Conservation (phyloP, 2,797 vertebrate species). For the Podargus strigoides region DNA sequence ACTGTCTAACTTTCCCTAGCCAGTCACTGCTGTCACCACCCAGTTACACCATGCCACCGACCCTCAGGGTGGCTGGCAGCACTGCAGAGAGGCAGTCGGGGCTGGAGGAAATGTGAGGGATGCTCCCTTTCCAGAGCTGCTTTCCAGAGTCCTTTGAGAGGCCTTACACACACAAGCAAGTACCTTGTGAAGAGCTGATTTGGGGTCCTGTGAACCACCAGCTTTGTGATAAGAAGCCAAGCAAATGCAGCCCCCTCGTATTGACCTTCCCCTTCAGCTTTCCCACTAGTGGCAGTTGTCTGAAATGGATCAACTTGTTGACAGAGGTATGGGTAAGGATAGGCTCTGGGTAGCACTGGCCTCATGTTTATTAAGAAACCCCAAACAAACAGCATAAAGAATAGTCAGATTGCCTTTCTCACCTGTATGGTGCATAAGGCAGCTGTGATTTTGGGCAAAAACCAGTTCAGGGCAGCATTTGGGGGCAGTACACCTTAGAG, state of each 20-base stretch:
- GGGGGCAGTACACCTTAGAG: neutral
- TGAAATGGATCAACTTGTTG: neutral
- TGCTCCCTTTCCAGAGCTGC: too few relatives aligned
- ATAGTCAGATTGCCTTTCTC: neutral
- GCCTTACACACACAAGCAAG: rapidly evolving
- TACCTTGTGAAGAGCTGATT: neutral
- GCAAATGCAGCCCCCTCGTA: neutral
- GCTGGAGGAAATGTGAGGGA: neutral
- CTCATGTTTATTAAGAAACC: neutral
- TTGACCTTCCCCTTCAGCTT: neutral
- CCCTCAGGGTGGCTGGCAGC: neutral
- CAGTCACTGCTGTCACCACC: neutral
- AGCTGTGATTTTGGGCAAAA: neutral
- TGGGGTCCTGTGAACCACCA: rapidly evolving
- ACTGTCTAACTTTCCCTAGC: neutral
- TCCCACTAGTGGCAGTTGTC: neutral
- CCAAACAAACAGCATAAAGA: neutral
- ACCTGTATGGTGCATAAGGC: neutral
- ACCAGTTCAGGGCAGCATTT: neutral
- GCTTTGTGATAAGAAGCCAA: neutral
- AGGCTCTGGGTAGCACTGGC: neutral
- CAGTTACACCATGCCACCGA: neutral
- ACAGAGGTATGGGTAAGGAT: too few relatives aligned
- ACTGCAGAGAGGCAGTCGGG: rapidly evolving
- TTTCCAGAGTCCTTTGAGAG: neutral